phyloP scores from a whole-genome alignment of 1,140 invertebrate species.

The Philaenus spumarius region DNA sequence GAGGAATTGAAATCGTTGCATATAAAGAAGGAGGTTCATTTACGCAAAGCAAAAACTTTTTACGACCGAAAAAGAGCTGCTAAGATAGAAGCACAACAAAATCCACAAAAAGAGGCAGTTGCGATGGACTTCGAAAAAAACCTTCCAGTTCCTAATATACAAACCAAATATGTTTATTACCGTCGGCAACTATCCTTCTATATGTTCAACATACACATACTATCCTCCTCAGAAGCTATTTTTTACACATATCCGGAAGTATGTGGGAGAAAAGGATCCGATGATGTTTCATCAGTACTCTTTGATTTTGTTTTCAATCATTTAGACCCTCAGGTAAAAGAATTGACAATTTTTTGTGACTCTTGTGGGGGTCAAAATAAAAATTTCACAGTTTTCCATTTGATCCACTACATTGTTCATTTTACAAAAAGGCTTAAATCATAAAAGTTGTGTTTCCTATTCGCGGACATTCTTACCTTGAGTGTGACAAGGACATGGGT shows the following conservation, averaged over 20 bases:
- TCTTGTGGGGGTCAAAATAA: conserved; percentile 26
- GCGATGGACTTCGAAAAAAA: conserved; percentile 4
- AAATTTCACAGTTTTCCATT: conserved; percentile 20
- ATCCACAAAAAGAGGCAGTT: background rate
- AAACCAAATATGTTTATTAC: conserved; percentile 6
- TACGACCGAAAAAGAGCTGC: background rate
- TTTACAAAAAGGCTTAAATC: conserved; percentile 17
- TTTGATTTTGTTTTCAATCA: conserved; percentile 19
- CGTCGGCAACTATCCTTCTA: background rate
- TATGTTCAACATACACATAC: background rate
- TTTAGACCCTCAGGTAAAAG: conserved; percentile 12
- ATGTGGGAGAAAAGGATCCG: conserved; percentile 19
- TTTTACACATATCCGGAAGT: conserved; percentile 20
- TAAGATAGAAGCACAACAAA: background rate
- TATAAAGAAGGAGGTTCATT: too few relatives aligned
- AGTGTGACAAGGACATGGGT: conserved; percentile 22
- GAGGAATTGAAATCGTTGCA: too few relatives aligned
- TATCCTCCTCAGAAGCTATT: background rate
- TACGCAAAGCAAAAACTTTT: background rate
- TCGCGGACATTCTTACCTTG: conserved; percentile 25
- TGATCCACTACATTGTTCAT: conserved; percentile 25
- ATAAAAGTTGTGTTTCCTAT: conserved; percentile 25
- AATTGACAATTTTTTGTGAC: conserved; percentile 26
- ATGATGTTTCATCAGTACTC: conserved; percentile 25
- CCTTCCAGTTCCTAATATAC: background rate